Evolutionary conservation across 2,888 invertebrate genomes (phyloP), one percentile per base, ranked within the genome.

Genomic region (Neocrepidodera transversa): DNA sequence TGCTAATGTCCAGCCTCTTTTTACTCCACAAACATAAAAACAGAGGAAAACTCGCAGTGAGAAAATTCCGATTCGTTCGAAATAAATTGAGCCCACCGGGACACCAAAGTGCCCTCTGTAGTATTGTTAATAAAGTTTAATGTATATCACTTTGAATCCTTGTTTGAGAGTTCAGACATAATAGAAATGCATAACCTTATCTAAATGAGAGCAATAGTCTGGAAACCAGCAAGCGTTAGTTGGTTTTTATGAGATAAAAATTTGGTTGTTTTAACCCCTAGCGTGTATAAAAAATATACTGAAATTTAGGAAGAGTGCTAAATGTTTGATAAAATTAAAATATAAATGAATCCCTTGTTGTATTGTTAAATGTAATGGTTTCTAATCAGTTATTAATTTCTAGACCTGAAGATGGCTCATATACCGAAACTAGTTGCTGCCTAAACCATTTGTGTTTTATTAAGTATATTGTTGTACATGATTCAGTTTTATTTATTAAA

Each of bases 61-160:
- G 28, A 47, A 47, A 47, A 47, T 28, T 14, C 17, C 30, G 30
- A 47, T 47, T 47, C 30, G 30, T 47, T 47, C 28, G 6, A 16
- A 30, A 47, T 47, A 47, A 47, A 47, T 47, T 47, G 47, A 10
- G 28, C 16, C 30, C 47, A 47, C 14, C 28, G 47, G 47, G 47
- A 47, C 47, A 1, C 7, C 7, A 35, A 47, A 47, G 28, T 47
- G 47, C 28, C n/a, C 47, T 30, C 47, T 14, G 28, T 20, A 28
- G 47, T 28, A 47, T 47, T 47, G 30, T 47, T 47, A 47, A 47
- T 47, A 47, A 47, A 47, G 47, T 47, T 47, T 47, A 47, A 47
- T 47, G 47, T 47, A 20, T 47, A 47, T 47, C 47, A 47, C 47
- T 47, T 47, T 30, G 47, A 47, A 47, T 28, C 47, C 47, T 40